Base-by-base conservation (phyloP, 2,888 invertebrate genomes). In the Sialis lutaria region DNA sequence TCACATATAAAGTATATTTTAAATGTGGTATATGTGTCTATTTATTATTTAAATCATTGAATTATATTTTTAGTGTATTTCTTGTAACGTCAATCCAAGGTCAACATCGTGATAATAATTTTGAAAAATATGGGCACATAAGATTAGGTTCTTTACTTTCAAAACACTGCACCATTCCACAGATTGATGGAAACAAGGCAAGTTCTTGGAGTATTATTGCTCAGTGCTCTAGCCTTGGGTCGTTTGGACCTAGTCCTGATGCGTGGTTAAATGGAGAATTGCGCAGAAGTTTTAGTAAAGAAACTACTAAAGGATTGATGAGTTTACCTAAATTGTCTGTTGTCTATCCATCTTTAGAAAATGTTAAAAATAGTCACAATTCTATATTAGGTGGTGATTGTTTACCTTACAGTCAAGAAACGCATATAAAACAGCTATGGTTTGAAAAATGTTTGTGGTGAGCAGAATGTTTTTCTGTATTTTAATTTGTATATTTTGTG, bases 201-300 rank as follows among this genome's bases (percentile, higher is more conserved):
- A 55, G 60, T 1, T 55, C 60, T 6, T 84, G 86, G 76, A 76
- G 82, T 0, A 67, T 93, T 0, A 62, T 91, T 4, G 84, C 84
- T 1, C 95, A 96, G 65, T 84, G 89, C 47, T 93, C 92, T 33
- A 93, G 92, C 53, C 80, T 96, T 39, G 96, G 95, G 30, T 83
- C 82, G 50, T 73, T 88, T 45, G 93, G 93, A 2, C 69, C 78
- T 8, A 75, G 71, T 44, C 67, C 79, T 0, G 67, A 70, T 6
- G 62, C 71, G 40, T 95, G 93, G 93, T 65, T 95, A 50, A 72
- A 76, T 5, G 77, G 79, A 1, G 85, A 88, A 52, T 77, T 91
- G 51, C 64, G 83, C 0, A 72, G 76, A 22, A 77, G 77, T 51
- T 63, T 79, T 52, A 67, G 73, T 0, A 71, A 65, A 49, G 73